Percentiles rank a stretch among this genome's conserved stretches.
Evolutionary conservation across 2,113 vertebrate genomes (phyloP).

Genomic region (Mellivora capensis): DNA sequence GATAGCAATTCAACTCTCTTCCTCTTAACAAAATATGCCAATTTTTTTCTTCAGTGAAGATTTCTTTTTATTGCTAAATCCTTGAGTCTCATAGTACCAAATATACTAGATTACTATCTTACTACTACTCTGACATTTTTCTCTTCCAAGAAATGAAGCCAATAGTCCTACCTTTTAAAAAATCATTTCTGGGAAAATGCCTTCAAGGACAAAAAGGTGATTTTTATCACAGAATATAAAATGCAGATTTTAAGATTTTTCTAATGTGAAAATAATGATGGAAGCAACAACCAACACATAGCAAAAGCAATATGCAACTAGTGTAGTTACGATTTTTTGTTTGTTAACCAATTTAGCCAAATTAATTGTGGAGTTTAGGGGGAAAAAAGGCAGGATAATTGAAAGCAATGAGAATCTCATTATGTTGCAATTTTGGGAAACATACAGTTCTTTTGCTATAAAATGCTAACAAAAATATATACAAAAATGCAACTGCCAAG

Average conservation of each 20-base stretch:
- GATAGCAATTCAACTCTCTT: conserved; percentile 53
- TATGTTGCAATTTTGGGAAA: conserved; percentile 9
- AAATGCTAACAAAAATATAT: conserved; percentile 35
- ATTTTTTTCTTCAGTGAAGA: conserved; percentile 57
- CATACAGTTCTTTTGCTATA: conserved; percentile 45
- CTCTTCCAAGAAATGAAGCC: conserved; percentile 52
- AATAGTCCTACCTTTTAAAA: conserved; percentile 11
- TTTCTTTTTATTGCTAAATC: conserved; percentile 43
- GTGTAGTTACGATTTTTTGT: conserved; percentile 15
- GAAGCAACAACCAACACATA: neutral
- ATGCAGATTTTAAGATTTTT: neutral
- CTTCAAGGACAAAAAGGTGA: neutral
- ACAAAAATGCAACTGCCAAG: neutral
- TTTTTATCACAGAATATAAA: conserved; percentile 49
- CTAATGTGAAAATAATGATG: conserved; percentile 44
- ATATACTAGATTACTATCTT: conserved; percentile 34
- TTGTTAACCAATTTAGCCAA: conserved; percentile 54
- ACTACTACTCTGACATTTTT: conserved; percentile 13
- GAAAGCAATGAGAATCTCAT: conserved; percentile 43
- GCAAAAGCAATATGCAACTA: neutral
- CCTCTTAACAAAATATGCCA: neutral
- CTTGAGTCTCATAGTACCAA: conserved; percentile 56
- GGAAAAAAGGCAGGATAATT: conserved; percentile 56
- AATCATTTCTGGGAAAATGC: neutral
- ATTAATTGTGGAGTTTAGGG: conserved; percentile 6